A percentile compares a stretch with the other conserved stretches of the same genome.
Evolutionary conservation across 2,888 invertebrate genomes (phyloP).

Genomic region (Listrodromus nycthemerus): DNA sequence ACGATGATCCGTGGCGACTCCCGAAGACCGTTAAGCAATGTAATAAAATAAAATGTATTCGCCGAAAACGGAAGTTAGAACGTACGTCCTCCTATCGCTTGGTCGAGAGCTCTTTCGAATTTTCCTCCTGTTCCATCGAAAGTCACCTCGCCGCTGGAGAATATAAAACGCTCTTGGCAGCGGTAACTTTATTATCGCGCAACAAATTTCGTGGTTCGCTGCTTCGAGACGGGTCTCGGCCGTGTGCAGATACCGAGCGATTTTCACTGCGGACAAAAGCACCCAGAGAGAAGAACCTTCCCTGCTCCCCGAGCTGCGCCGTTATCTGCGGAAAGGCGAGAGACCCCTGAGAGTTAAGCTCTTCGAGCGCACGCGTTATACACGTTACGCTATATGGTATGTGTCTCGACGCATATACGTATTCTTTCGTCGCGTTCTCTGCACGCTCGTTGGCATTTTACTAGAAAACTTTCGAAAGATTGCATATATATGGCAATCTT

Average conservation of each 20-base stretch:
- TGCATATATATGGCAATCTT: not conserved
- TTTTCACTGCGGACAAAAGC: constrained; percentile 47
- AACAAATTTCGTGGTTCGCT: constrained; percentile 54
- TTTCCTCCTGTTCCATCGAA: constrained; percentile 11
- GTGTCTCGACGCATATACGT: not conserved
- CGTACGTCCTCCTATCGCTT: not conserved
- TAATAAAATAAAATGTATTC: not conserved
- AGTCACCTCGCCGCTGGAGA: constrained; percentile 13
- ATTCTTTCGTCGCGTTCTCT: constrained; percentile 4
- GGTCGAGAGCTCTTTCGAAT: constrained; percentile 3
- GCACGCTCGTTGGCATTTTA: not conserved
- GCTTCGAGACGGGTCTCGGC: constrained; percentile 25
- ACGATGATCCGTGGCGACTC: constrained; percentile 7
- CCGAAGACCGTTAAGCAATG: not conserved
- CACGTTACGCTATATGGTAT: not conserved
- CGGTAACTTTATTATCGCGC: constrained; percentile 57
- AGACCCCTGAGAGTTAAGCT: constrained; percentile 41
- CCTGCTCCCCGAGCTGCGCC: not conserved
- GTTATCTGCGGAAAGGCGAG: constrained; percentile 47
- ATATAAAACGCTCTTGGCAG: constrained; percentile 32
- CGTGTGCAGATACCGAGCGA: constrained; percentile 39
- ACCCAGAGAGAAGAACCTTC: not conserved
- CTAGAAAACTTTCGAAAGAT: not conserved
- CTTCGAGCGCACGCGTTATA: constrained; percentile 33
- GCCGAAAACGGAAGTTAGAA: not conserved